phyloP scores from a whole-genome alignment of 1,140 invertebrate species.

The Bombyx mori region DNA sequence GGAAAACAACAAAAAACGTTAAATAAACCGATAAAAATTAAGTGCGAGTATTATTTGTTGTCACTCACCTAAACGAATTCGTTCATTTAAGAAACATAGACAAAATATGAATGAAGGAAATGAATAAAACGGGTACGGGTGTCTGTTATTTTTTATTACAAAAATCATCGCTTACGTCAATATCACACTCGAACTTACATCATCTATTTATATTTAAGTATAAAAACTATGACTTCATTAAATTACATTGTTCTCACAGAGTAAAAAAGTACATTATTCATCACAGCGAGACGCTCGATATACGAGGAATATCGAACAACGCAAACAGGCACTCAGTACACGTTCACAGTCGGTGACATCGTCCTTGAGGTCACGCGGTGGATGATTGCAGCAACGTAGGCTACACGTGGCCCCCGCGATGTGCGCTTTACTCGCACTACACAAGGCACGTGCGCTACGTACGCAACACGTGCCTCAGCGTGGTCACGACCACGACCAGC shows the following conservation, averaged over 20 bases:
- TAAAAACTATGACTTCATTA: slow-evolving; percentile 71
- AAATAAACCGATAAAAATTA: slow-evolving; percentile 69
- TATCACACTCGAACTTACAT: slow-evolving; percentile 70
- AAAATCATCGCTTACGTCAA: slow-evolving; percentile 65
- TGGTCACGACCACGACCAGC: slow-evolving; percentile 13
- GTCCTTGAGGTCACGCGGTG: slow-evolving; percentile 5
- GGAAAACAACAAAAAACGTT: slow-evolving; percentile 64
- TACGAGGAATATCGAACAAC: slow-evolving; percentile 65
- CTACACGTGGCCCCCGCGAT: no score
- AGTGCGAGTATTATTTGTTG: slow-evolving; percentile 41
- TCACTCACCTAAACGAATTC: not conserved
- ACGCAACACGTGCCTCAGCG: slow-evolving; percentile 6
- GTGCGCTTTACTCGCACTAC: not conserved
- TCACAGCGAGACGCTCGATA: slow-evolving; percentile 60
- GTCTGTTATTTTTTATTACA: slow-evolving; percentile 59
- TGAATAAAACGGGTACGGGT: no score
- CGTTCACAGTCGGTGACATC: slow-evolving; percentile 51
- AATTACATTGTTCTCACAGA: slow-evolving; percentile 64
- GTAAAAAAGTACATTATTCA: slow-evolving; percentile 57
- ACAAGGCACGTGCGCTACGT: slow-evolving; percentile 1
- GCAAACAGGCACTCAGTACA: slow-evolving; percentile 43
- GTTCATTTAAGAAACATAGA: not conserved
- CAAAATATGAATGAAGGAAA: not conserved
- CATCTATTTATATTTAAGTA: slow-evolving; percentile 69
- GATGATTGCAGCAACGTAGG: no score